phyloP scores from a whole-genome alignment of 2,113 vertebrate species.

The Dicrurus megarhynchus region DNA sequence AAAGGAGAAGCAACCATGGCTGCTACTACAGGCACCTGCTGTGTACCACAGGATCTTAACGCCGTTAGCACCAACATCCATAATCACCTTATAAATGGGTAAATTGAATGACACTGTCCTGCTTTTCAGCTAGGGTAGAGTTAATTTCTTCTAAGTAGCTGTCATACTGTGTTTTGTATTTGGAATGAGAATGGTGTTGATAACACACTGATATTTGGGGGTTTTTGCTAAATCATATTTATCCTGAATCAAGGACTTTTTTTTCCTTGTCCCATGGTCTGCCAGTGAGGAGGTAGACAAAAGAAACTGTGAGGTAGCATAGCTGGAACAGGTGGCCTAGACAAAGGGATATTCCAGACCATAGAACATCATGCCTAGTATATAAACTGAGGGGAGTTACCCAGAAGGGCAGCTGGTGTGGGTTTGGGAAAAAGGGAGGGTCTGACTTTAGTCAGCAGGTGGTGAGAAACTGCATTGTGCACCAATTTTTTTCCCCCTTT shows the following conservation, averaged over 20 bases:
- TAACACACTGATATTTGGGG: not conserved
- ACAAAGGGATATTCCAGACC: not conserved
- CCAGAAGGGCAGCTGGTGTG: not conserved
- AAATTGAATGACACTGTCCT: not conserved
- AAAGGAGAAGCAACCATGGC: not conserved
- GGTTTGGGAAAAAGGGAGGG: not conserved
- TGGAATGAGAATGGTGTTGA: not conserved
- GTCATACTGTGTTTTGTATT: not conserved
- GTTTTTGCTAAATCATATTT: not conserved
- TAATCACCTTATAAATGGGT: rapidly evolving
- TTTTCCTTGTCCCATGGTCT: not conserved
- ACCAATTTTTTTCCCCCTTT: not conserved
- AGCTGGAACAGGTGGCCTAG: not conserved
- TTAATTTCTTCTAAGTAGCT: not conserved
- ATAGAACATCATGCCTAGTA: not conserved
- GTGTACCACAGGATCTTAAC: too few species aligned
- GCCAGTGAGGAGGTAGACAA: not conserved
- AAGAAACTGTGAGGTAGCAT: not conserved
- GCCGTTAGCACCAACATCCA: rapidly evolving
- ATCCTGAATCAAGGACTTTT: not conserved
- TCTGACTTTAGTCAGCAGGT: not conserved
- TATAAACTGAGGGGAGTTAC: not conserved
- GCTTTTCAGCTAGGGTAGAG: not conserved
- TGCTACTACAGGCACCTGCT: not conserved
- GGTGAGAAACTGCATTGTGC: not conserved